Evolutionary conservation across 2,888 invertebrate genomes (phyloP).

Genomic region (Scelioninae gen. 1): DNA sequence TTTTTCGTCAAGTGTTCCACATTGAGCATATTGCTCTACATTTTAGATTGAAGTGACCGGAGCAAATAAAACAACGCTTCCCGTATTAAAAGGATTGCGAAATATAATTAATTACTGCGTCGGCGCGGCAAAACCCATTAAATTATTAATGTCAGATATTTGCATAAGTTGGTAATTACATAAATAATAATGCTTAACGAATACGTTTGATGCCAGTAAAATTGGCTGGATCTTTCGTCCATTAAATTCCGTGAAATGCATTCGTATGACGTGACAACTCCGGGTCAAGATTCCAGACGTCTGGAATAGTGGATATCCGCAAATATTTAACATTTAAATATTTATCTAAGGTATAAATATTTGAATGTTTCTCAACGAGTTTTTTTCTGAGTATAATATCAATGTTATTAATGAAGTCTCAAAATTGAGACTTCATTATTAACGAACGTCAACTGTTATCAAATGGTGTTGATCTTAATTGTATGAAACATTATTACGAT

Average conservation of each 20-base stretch:
- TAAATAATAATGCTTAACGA: constrained; percentile 35
- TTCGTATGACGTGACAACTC: constrained; percentile 46
- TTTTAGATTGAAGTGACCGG: constrained; percentile 13
- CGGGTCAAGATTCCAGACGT: constrained; percentile 34
- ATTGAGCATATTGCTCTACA: constrained; percentile 44
- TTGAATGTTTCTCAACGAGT: no score
- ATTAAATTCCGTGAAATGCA: constrained; percentile 29
- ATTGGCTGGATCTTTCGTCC: constrained; percentile 13
- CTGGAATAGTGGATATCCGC: no score
- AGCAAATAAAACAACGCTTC: constrained; percentile 25
- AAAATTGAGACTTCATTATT: no score
- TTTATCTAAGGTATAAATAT: no score
- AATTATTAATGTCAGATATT: constrained; percentile 38
- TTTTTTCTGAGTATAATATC: no score
- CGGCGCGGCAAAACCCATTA: constrained; percentile 22
- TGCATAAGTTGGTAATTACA: constrained; percentile 53
- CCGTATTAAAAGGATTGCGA: constrained; percentile 46
- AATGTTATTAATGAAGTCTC: no score
- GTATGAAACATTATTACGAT: constrained; percentile 25
- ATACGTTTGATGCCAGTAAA: constrained; percentile 3
- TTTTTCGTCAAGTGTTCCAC: constrained; percentile 40
- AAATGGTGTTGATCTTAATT: constrained; percentile 26
- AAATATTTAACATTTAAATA: no score
- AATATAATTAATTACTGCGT: constrained; percentile 55
- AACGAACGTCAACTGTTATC: constrained; percentile 3